Evolutionary conservation across 2,888 invertebrate genomes (phyloP), one percentile per base, ranked within the genome.

Genomic region (Drosophila maculinotata): DNA sequence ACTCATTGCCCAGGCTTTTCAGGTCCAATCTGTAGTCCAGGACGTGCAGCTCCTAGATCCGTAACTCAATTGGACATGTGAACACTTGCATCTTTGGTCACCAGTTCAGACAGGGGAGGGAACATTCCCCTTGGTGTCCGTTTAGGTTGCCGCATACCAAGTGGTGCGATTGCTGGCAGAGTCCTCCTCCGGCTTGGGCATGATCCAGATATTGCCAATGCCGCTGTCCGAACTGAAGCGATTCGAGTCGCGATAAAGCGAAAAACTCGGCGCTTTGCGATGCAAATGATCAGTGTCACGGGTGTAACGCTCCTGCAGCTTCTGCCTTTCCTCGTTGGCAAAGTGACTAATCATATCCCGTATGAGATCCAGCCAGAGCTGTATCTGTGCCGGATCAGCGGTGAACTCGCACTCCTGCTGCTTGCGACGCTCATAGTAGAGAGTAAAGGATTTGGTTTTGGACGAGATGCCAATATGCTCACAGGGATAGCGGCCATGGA

Each of bases 211-310:
- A 57, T 90, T 91, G 4, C 90, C 91, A 28, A 91, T 91, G 23
- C 91, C 91, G 49, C 91, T 91, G 57, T 91, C 91, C 17, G 89
- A 84, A 48, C 91, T 91, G 41, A 91, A 90, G 28, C 91, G 89
- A 87, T 91, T 91, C 42, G 91, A 90, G 60, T 90, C 91, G 10
- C 91, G 88, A 36, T 89, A 91, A 0, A 90, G 76, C 17, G 90
- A 85, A 15, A 91, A 83, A 51, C 90, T 90, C 3, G 88, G 88
- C 1, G 90, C 88, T 33, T 90, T 89, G 2, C 89, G 88, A 56
- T 90, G 90, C 59, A 89, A 51, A 69, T 89, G 90, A 69, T 90
- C 90, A 17, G 74, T 87, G 31, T 90, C 90, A 3, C 88, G 89
- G 1, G 76, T 78, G 57, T 90, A 90, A 10, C 80, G 86, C 39